Base-by-base conservation (phyloP, 2,797 vertebrate species). In the Karalla daura region DNA sequence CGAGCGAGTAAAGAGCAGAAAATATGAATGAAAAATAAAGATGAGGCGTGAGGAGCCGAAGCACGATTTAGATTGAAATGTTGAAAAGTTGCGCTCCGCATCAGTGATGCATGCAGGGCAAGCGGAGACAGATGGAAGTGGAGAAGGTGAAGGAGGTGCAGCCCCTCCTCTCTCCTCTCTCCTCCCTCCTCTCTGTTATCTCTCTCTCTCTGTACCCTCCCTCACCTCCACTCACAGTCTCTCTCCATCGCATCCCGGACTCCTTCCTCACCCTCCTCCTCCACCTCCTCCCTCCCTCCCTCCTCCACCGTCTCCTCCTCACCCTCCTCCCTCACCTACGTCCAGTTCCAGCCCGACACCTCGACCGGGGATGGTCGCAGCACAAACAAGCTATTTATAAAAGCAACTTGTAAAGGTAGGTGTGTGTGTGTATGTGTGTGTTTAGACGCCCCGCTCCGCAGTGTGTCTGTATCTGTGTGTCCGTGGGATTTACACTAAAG, bases 401-500 rank as follows among this genome's bases (percentile, higher is more conserved):
- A 35, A 46, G 33, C 63, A 43, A 84, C 65, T 81, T 80, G 43
- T 56, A 47, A 83, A 91, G 92, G 92, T 93, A 88, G 62, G 86
- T 59, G 11, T 54, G 36, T 11, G 11, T 49, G 33, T 74, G 47
- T 27, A 2, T 41, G 4, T 40, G 18, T 40, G 24, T 52, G 55
- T 6, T 33, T 36, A 3, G 17, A 15, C 35, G 21, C n/a, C 15
- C 18, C 44, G 55, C 35, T 28, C 0, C 43, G 32, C n/a, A 41
- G 49, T 36, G 45, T 24, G 5, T 49, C 66, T 69, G 49, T 25
- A 59, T 55, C 80, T 3, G 73, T 4, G 44, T 33, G 55, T 66
- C 58, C 10, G 53, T 32, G 41, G 11, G 25, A 18, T 45, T 21
- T 30, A 33, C 46, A 35, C 5, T 32, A 12, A 52, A 53, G 43